Evolutionary conservation across 2,888 invertebrate species (phyloP), one percentile per base, ranked within the genome.

Genomic region (Morpho deidamia): DNA sequence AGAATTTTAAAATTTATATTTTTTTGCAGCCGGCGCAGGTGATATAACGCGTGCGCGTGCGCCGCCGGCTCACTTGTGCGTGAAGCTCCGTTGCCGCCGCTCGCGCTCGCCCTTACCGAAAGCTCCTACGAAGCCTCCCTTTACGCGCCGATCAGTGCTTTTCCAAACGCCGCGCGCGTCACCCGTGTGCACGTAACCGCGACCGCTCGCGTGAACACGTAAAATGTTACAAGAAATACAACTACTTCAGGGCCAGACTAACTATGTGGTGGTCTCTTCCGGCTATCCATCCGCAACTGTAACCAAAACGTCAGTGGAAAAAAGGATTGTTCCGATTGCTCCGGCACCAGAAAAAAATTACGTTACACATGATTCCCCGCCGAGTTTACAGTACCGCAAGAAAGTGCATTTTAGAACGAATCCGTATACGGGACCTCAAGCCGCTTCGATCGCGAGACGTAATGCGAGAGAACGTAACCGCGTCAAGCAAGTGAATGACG

Each of bases 401-500:
- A 94, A 95, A 81, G 94, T 95, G 70, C 95, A 94, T 75, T 93
- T 93, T 70, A 91, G 91, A 63, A 92, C 92, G 1, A 91, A 92
- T 52, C 87, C 88, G 33, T 88, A 88, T 68, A 88, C 93, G 0
- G 92, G 92, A 64, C 93, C 95, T 64, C 96, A 95, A 71, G 93
- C 95, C 58, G 95, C 94, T 7, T 96, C 97, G 2, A 97, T 97
- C 41, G 96, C 96, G 0, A 90, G 97, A 53, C 92, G 98, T 65
- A 98, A 99, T 84, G 98, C 98, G 12, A 92, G 98, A 10, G 98
- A 98, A 85, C 91, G 98, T 62, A 98, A 98, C 78, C 94, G 98
- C 63, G 98, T 98, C 58, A 97, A 97, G 81, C 97, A 97, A 92
- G 97, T 97, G 74, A 97, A 97, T 87, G 96, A 96, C 78, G 97